phyloP scores from a whole-genome alignment of 2,797 vertebrate genomes.

The Serranus cabrilla region DNA sequence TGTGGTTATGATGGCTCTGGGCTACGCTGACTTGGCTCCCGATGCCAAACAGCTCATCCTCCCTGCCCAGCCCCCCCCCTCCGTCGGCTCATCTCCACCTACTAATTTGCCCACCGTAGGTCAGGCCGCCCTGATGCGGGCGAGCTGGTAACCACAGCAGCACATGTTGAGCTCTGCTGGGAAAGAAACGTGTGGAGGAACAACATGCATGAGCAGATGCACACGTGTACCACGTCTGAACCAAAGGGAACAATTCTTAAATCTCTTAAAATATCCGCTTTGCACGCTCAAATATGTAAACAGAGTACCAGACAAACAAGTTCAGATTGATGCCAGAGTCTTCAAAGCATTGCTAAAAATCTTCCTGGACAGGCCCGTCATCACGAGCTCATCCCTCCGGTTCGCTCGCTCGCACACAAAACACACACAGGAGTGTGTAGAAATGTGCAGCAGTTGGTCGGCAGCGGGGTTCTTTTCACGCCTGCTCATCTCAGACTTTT shows the following conservation, averaged over 20 bases:
- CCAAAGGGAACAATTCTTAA: not conserved
- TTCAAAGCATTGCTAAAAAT: constrained; percentile 58
- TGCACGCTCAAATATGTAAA: constrained; percentile 13
- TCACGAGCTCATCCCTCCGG: constrained; percentile 71
- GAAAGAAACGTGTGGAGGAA: constrained; percentile 2
- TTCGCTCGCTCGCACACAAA: constrained; percentile 31
- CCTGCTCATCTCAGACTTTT: constrained; percentile 80
- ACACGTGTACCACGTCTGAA: constrained; percentile 11
- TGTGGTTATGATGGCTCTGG: constrained; percentile 52
- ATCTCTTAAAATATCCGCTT: constrained; percentile 33
- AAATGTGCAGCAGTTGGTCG: constrained; percentile 64
- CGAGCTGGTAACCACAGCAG: constrained; percentile 57
- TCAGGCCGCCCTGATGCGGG: constrained; percentile 63
- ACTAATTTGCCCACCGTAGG: constrained; percentile 73
- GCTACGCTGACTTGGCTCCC: constrained; percentile 50
- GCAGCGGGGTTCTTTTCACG: constrained; percentile 69
- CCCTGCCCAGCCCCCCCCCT: constrained; percentile 30
- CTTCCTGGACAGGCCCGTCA: constrained; percentile 55
- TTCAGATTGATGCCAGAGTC: constrained; percentile 34
- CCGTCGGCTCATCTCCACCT: constrained; percentile 72
- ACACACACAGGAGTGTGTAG: constrained; percentile 27
- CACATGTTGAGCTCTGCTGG: constrained; percentile 62
- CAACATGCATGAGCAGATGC: constrained; percentile 33
- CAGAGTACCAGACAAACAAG: constrained; percentile 48
- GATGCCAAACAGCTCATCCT: constrained; percentile 64